Conservation (phyloP, 2,888 invertebrate genomes). For the Endotricha flammealis region DNA sequence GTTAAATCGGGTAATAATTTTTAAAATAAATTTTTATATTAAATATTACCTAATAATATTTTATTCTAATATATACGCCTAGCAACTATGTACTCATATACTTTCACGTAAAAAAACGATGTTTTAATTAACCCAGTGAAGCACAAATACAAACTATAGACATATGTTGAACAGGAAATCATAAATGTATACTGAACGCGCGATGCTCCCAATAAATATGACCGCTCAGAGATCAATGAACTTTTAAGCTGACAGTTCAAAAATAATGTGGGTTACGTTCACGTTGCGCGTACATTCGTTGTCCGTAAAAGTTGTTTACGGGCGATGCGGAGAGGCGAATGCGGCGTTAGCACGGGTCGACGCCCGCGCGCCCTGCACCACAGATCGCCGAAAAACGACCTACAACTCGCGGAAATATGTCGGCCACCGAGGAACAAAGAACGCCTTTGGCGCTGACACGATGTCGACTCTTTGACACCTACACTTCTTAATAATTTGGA, state of each 20-base stretch:
- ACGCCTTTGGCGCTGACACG: slow-evolving; percentile 26
- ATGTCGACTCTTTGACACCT: too few species aligned
- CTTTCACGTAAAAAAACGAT: too few species aligned
- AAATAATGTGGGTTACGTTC: slow-evolving; percentile 78
- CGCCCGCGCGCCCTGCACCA: slow-evolving; percentile 57
- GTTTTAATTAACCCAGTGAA: slow-evolving; percentile 27
- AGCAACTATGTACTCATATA: too few species aligned
- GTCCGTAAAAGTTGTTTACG: slow-evolving; percentile 76
- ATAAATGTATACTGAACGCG: slow-evolving; percentile 49
- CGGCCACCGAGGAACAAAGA: slow-evolving; percentile 68
- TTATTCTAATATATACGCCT: too few species aligned
- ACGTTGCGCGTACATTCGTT: slow-evolving; percentile 73
- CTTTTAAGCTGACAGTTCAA: slow-evolving; percentile 74
- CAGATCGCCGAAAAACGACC: slow-evolving; percentile 71
- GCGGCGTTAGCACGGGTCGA: slow-evolving; percentile 51
- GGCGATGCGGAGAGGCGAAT: slow-evolving; percentile 41
- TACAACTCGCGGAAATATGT: slow-evolving; percentile 63
- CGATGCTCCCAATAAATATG: slow-evolving; percentile 70
- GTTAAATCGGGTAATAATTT: too few species aligned
- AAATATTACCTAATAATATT: too few species aligned
- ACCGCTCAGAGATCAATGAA: slow-evolving; percentile 66
- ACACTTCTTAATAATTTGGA: slow-evolving; percentile 13
- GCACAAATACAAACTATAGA: slow-evolving; percentile 29
- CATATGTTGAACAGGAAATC: slow-evolving; percentile 54
- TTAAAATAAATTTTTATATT: too few species aligned